Evolutionary conservation across 2,797 vertebrate species (phyloP).

Genomic region (Lithobates pipiens): DNA sequence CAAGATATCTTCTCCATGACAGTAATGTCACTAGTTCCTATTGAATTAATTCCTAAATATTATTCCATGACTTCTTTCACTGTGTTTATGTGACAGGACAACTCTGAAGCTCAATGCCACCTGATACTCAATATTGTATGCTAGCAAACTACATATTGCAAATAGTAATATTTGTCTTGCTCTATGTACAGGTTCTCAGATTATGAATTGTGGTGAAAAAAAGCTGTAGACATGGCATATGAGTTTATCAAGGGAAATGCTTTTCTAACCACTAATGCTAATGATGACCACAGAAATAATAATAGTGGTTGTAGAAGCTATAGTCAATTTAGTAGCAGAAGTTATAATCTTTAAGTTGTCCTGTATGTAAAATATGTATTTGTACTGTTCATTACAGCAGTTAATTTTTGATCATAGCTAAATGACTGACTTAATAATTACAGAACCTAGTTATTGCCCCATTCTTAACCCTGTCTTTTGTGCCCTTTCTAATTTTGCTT

Average conservation of each 20-base stretch:
- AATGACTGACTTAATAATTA: constrained; percentile 26
- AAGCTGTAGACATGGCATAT: not conserved
- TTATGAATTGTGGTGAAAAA: not conserved
- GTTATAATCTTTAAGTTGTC: not conserved
- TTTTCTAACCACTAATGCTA: not conserved
- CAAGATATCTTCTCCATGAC: no score
- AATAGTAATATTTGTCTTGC: not conserved
- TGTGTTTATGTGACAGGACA: no score
- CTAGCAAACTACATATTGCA: not conserved
- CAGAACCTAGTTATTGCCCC: constrained; percentile 24
- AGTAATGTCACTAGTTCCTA: no score
- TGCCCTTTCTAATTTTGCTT: constrained; percentile 26
- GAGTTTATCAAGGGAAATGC: not conserved
- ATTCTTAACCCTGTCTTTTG: constrained; percentile 24
- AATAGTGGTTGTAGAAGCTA: not conserved
- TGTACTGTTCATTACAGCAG: constrained; percentile 9
- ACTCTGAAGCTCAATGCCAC: no score
- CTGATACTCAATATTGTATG: no score
- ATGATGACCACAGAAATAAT: not conserved
- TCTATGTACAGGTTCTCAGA: not conserved
- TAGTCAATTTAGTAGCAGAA: not conserved
- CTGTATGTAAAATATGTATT: not conserved
- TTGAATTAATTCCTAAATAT: no score
- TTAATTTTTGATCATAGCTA: constrained; percentile 12
- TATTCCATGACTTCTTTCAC: no score